phyloP scores from a whole-genome alignment of 2,888 invertebrate genomes.

The Charanyca ferruginea region DNA sequence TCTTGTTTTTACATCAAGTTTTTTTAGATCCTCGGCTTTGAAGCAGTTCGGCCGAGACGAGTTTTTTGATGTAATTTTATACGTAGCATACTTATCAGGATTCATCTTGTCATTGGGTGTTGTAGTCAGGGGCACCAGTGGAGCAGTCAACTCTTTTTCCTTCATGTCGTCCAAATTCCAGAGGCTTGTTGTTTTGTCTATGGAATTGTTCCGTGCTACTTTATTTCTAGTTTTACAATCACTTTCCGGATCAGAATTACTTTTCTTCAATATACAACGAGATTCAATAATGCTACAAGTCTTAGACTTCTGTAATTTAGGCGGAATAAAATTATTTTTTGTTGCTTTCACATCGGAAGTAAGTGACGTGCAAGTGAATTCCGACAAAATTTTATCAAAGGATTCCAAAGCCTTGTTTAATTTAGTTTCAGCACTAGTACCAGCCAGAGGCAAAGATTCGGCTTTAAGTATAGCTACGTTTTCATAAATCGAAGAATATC shows the following conservation, averaged over 20 bases:
- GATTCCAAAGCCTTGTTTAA: conserved; percentile 87
- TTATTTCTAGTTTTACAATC: conserved; percentile 79
- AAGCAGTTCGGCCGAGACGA: conserved; percentile 81
- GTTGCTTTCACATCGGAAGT: conserved; percentile 72
- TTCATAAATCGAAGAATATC: conserved; percentile 87
- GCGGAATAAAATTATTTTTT: conserved; percentile 82
- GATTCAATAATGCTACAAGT: conserved; percentile 94
- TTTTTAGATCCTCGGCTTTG: conserved; percentile 87
- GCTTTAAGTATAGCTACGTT: conserved; percentile 85
- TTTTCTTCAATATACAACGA: conserved; percentile 92
- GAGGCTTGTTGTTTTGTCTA: conserved; percentile 91
- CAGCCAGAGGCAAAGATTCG: conserved; percentile 58
- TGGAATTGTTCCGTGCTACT: conserved; percentile 86
- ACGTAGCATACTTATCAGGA: conserved; percentile 88
- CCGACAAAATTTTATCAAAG: conserved; percentile 88
- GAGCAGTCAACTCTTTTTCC: conserved; percentile 86
- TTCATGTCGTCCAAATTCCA: conserved; percentile 92
- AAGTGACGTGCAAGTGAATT: conserved; percentile 81
- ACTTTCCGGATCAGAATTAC: conserved; percentile 86
- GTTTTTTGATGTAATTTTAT: conserved; percentile 88
- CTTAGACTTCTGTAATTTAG: conserved; percentile 93
- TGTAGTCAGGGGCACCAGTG: conserved; percentile 81
- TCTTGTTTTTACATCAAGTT: conserved; percentile 90
- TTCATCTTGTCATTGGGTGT: conserved; percentile 84
- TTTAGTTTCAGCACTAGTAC: conserved; percentile 77